Evolutionary conservation across 1,140 invertebrate genomes (phyloP), one percentile per base, ranked within the genome.

Genomic region (Lucilia cuprina): DNA sequence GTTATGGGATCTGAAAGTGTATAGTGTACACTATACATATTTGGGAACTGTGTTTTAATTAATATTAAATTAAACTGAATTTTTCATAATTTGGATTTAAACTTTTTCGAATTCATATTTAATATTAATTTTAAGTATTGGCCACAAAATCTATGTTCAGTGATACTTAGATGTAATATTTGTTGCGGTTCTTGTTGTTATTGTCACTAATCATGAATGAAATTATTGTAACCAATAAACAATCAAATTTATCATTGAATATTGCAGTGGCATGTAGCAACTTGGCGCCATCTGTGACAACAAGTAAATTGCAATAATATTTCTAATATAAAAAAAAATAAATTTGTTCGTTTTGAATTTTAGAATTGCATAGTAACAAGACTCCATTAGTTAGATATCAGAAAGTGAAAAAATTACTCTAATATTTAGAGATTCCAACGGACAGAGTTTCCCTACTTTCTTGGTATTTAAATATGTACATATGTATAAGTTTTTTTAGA

Each of bases 251-350:
- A 85, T 85, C 85, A 85, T 85, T 77, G 30, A 82, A 84, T 82
- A 75, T 35, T 49, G 85, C 78, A 82, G 25, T 82, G 80, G 65
- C 47, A 82, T 78, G 78, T 55, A 85, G 82, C 83, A 80, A 65
- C 88, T 90, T 90, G 89, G 89, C 89, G 89, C 89, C 89, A 88
- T 86, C 86, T 87, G 85, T 88, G 88, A 89, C 88, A 90, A 85
- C 30, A 85, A 82, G 77, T 70, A 87, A 87, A 90, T 88, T 86
- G 87, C 87, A 89, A 87, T 86, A 85, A 89, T 89, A 88, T 89
- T 87, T 87, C 41, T 80, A 70, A 70, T 21, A 70, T 21, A 21
- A 70, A 17, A 60, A 60, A n/a, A 60, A 60, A n/a, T 60, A 60
- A n/a, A 14, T 14, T 17, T 60, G 14, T 60, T 60, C 7, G 55